A percentile compares a stretch with the other conserved stretches of the same genome.
Conservation (phyloP, 2,797 vertebrate species). For the Myioborus miniatus region DNA sequence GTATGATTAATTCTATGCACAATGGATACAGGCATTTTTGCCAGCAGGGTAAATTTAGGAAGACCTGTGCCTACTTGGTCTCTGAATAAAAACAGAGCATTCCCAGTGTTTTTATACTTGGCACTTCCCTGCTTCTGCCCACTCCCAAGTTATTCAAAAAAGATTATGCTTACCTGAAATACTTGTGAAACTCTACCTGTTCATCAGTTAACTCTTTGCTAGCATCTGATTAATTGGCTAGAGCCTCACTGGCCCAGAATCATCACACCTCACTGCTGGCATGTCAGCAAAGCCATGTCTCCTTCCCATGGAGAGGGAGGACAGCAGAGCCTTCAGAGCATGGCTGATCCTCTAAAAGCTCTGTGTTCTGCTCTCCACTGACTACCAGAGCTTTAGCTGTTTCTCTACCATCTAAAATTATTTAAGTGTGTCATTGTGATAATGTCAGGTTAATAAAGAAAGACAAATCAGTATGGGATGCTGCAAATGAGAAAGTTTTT, state of each 20-base stretch:
- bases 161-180: background rate
- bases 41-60: background rate
- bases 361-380: background rate
- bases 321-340: background rate
- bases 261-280: background rate
- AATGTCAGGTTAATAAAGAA: background rate
- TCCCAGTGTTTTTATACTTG: background rate
- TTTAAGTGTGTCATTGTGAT: background rate
- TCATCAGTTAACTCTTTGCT: background rate
- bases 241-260: background rate
- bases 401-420: background rate
- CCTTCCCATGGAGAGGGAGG: background rate
- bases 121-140: accelerated
- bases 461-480: background rate
- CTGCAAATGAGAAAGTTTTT: background rate
- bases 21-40: background rate
- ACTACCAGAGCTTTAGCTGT: background rate
- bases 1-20: background rate
- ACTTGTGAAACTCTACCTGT: background rate
- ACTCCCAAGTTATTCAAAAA: background rate
- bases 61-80: background rate
- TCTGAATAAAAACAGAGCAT: background rate
- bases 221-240: background rate
- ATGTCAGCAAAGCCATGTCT: background rate
- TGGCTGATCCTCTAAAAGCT: background rate